Percentiles rank a stretch among this genome's conserved stretches.
These are phyloP conservation scores for Serranochromis macrocephalus DNA, from an alignment of 2,113 vertebrate genomes.

Conservation along the genomic window DNA sequence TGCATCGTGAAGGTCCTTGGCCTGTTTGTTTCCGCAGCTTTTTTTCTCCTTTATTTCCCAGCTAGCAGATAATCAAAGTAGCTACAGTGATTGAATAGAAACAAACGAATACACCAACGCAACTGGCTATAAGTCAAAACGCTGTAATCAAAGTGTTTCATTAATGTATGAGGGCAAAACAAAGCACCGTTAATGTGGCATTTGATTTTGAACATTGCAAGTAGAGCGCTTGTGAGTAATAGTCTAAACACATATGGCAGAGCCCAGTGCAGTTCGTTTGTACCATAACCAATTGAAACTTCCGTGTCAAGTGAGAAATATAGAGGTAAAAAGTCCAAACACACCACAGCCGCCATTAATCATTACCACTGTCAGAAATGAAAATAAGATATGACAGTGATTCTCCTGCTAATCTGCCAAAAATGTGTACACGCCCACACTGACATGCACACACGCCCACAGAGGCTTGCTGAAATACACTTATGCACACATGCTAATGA, in stretches of 20 bases:
- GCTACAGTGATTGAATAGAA: slow-evolving; percentile 37
- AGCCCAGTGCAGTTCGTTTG: slow-evolving; percentile 59
- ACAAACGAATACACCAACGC: slow-evolving; percentile 18
- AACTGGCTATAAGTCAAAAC: slow-evolving; percentile 61
- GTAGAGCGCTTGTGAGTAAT: slow-evolving; percentile 47
- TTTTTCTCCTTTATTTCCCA: neutral
- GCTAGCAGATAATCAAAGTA: slow-evolving; percentile 42
- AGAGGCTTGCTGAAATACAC: slow-evolving; percentile 21
- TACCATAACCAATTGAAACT: slow-evolving; percentile 66
- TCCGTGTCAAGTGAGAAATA: slow-evolving; percentile 68
- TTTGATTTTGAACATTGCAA: slow-evolving; percentile 47
- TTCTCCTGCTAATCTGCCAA: slow-evolving; percentile 69
- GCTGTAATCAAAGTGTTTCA: slow-evolving; percentile 61
- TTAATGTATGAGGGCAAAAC: slow-evolving; percentile 62
- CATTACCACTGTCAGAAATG: slow-evolving; percentile 66
- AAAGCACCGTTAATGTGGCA: slow-evolving; percentile 47
- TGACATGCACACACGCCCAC: slow-evolving; percentile 42
- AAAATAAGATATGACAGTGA: slow-evolving; percentile 73
- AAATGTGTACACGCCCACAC: slow-evolving; percentile 50
- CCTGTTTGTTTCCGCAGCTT: slow-evolving; percentile 12
- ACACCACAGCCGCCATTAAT: slow-evolving; percentile 66
- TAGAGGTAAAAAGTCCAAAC: slow-evolving; percentile 69
- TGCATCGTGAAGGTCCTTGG: slow-evolving; percentile 31
- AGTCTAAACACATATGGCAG: slow-evolving; percentile 66
- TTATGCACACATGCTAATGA: slow-evolving; percentile 46